A percentile compares a stretch with the other conserved stretches of the same genome.
Evolutionary conservation across 2,797 vertebrate genomes (phyloP).

Genomic region (Rhabdophis nuchalis): DNA sequence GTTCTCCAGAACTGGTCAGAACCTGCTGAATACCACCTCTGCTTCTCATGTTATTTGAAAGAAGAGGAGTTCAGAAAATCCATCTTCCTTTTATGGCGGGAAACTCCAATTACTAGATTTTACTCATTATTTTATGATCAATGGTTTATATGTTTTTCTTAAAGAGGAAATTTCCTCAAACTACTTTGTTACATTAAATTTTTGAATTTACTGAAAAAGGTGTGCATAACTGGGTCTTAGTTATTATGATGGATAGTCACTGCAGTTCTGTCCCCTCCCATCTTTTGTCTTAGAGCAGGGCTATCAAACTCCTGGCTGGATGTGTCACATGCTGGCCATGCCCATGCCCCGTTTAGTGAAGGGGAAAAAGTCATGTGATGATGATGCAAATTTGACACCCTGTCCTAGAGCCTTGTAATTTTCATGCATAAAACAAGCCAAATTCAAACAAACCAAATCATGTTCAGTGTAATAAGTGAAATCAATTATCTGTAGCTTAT

Average conservation of each 20-base stretch:
- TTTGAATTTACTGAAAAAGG: background rate
- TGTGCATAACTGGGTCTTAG: background rate
- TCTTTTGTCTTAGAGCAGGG: background rate
- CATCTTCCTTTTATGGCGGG: background rate
- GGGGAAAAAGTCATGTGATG: too few species aligned
- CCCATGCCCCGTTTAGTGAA: too few species aligned
- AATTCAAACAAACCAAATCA: background rate
- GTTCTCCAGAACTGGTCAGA: too few species aligned
- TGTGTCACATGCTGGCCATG: too few species aligned
- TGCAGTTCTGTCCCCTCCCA: background rate
- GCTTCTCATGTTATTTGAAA: background rate
- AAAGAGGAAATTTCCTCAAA: background rate
- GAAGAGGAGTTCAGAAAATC: background rate
- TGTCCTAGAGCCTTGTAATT: background rate
- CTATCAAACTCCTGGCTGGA: too few species aligned
- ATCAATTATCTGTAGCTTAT: background rate
- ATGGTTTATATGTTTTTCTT: background rate
- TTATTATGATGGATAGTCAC: background rate
- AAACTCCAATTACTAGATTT: background rate
- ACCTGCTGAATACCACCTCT: too few species aligned
- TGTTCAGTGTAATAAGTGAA: background rate
- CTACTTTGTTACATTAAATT: background rate
- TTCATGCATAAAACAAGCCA: background rate
- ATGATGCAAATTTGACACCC: fast-evolving
- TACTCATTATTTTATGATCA: background rate